Percentiles rank a stretch among this genome's conserved stretches.
Conservation (phyloP, 1,140 invertebrate species). For the Drosophila pseudoananassae region DNA sequence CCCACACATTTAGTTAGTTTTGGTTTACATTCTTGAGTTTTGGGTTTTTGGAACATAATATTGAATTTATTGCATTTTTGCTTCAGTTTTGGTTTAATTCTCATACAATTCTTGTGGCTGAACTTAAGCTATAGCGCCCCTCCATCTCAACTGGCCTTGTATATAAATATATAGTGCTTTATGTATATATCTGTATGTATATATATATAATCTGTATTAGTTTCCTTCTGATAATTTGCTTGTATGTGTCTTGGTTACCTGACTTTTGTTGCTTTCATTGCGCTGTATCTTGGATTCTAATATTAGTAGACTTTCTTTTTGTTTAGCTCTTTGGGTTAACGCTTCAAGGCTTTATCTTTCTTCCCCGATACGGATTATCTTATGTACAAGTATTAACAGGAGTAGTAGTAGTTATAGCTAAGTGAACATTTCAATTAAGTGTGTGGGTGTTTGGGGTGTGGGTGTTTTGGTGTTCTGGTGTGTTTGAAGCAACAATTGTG, state of each 20-base stretch:
- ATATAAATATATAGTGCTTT: constrained; percentile 68
- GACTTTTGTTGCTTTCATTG: constrained; percentile 72
- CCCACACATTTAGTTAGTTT: constrained; percentile 50
- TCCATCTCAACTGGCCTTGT: constrained; percentile 40
- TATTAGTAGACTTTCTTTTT: constrained; percentile 12
- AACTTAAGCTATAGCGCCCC: constrained; percentile 57
- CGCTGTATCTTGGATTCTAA: constrained; percentile 33
- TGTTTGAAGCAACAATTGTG: constrained; percentile 12
- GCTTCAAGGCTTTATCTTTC: constrained; percentile 32
- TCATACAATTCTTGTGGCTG: constrained; percentile 66
- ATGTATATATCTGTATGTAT: constrained; percentile 50
- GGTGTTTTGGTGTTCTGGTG: background rate
- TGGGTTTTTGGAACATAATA: constrained; percentile 52
- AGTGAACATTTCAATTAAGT: constrained; percentile 63
- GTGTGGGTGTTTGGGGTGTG: constrained; percentile 4
- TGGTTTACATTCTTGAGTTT: constrained; percentile 31
- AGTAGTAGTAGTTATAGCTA: constrained; percentile 42
- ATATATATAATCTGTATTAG: constrained; percentile 24
- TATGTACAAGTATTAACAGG: constrained; percentile 71
- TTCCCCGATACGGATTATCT: constrained; percentile 8
- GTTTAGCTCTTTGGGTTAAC: constrained; percentile 63
- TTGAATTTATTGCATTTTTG: constrained; percentile 66
- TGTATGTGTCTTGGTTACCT: constrained; percentile 67
- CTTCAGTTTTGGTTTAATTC: constrained; percentile 51
- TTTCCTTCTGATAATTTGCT: constrained; percentile 60